Evolutionary conservation across 2,888 invertebrate genomes (phyloP), one percentile per base, ranked within the genome.

Genomic region (Drosophila koepferae): DNA sequence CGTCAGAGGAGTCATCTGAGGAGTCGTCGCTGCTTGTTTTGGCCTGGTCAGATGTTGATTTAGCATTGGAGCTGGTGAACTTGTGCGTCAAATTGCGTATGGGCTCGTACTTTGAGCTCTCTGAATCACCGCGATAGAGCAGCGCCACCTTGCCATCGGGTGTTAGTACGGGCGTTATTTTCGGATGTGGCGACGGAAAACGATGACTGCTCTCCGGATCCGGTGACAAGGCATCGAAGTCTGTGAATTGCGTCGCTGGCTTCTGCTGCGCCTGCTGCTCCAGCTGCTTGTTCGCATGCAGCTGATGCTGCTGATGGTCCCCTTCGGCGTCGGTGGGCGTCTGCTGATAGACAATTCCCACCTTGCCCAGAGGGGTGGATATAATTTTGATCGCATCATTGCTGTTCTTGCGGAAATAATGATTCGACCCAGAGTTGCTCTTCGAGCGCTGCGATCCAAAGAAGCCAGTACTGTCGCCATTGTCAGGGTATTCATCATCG

Each of bases 61-160:
- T 78, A 48, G 80, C 64, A 64, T 81, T 89, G 67, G 59, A 46
- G 46, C 68, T 77, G 58, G 87, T 83, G 64, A 92, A 93, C 85
- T 92, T 93, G 81, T 92, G 92, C 60, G 93, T 93, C 54, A 93
- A 81, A 84, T 93, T 93, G 77, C 92, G 91, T 69, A 93, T 93
- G 49, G 93, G 93, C 84, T 93, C 93, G 81, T 93, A 93, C 85
- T 93, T 93, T 58, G 93, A 91, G 77, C 91, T 92, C 86, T 93
- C 93, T 73, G 93, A 93, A 85, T 92, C 93, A 79, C 93, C 93
- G 67, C 93, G 93, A 82, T 93, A 93, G 83, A 94, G 92, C 86
- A 94, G 91, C 73, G 93, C 94, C 89, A 94, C 93, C 91, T 93
- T 94, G 87, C 94, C 94, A 92, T 94, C 94, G 80, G 93, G 91